A percentile compares a stretch with the other conserved stretches of the same genome.
These are phyloP conservation scores for Nymphalis urticae DNA, from an alignment of 2,888 invertebrate species.

Conservation along the genomic window DNA sequence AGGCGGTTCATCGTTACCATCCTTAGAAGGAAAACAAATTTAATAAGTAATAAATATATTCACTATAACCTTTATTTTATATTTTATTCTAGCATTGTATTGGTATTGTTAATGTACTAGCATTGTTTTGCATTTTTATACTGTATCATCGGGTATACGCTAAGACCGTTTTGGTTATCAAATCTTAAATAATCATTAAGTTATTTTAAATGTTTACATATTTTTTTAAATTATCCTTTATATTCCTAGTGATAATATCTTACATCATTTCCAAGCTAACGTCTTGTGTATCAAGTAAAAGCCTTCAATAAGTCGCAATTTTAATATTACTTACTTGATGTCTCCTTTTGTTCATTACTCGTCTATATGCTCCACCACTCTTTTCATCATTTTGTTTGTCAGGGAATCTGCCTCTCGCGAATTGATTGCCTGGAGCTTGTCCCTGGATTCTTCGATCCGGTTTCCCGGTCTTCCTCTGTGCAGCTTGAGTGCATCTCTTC, in stretches of 20 bases:
- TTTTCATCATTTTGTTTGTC: conserved; percentile 42
- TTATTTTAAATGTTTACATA: too few relatives aligned
- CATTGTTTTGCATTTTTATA: too few relatives aligned
- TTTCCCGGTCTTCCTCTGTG: conserved; percentile 42
- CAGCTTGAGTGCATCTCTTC: conserved; percentile 65
- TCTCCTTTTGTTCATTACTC: conserved; percentile 66
- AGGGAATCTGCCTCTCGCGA: conserved; percentile 35
- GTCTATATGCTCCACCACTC: conserved; percentile 58
- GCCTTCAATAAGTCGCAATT: not conserved
- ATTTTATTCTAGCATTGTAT: too few relatives aligned
- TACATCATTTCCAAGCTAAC: too few relatives aligned
- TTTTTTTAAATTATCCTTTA: too few relatives aligned
- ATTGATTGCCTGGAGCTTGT: conserved; percentile 30
- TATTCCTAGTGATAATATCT: too few relatives aligned
- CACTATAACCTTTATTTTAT: too few relatives aligned
- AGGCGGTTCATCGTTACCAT: conserved; percentile 56
- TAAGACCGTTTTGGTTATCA: too few relatives aligned
- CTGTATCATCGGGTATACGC: too few relatives aligned
- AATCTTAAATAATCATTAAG: too few relatives aligned
- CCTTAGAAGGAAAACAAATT: conserved; percentile 43
- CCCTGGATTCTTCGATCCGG: conserved; percentile 16
- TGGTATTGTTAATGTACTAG: too few relatives aligned
- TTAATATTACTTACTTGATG: conserved; percentile 50
- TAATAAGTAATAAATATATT: not conserved
- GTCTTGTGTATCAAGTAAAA: too few relatives aligned